phyloP scores from a whole-genome alignment of 2,797 vertebrate species.

The Sebastes kiyomatsui region DNA sequence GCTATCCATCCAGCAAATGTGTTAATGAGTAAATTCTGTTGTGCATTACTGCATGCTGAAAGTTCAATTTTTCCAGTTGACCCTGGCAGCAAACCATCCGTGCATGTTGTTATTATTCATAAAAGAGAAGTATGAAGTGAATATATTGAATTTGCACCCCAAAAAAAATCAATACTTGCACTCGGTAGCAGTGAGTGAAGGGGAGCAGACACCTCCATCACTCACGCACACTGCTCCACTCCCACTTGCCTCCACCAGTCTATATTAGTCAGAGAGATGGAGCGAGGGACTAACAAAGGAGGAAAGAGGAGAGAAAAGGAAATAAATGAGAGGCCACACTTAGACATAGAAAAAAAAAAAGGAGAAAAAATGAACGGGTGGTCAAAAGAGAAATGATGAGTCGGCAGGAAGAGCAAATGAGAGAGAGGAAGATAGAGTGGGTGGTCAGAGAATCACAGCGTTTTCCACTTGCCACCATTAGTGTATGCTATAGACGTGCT shows the following conservation, averaged over 20 bases:
- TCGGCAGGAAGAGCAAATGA: constrained; percentile 57
- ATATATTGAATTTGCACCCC: constrained; percentile 57
- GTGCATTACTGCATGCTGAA: constrained; percentile 1
- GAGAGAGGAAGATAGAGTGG: constrained; percentile 29
- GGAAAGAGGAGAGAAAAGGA: constrained; percentile 32
- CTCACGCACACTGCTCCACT: constrained; percentile 50
- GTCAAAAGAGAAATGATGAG: constrained; percentile 62
- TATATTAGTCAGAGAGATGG: constrained; percentile 56
- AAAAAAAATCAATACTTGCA: constrained; percentile 65
- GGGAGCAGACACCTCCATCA: constrained; percentile 55
- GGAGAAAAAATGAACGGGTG: constrained; percentile 29
- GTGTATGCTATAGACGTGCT: constrained; percentile 50
- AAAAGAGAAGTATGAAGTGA: constrained; percentile 57
- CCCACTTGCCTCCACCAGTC: constrained; percentile 47
- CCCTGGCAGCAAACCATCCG: constrained; percentile 26
- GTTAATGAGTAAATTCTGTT: constrained; percentile 29
- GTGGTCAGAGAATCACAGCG: constrained; percentile 26
- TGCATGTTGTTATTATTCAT: constrained; percentile 56
- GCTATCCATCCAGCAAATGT: constrained; percentile 24
- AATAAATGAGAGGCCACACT: constrained; percentile 50
- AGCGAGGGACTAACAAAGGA: constrained; percentile 46
- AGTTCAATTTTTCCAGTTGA: constrained; percentile 38
- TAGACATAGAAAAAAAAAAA: constrained; percentile 35
- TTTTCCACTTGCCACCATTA: constrained; percentile 61
- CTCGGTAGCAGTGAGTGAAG: constrained; percentile 56